Base-by-base conservation (phyloP, 2,888 invertebrate species). In the Clostera curtula region DNA sequence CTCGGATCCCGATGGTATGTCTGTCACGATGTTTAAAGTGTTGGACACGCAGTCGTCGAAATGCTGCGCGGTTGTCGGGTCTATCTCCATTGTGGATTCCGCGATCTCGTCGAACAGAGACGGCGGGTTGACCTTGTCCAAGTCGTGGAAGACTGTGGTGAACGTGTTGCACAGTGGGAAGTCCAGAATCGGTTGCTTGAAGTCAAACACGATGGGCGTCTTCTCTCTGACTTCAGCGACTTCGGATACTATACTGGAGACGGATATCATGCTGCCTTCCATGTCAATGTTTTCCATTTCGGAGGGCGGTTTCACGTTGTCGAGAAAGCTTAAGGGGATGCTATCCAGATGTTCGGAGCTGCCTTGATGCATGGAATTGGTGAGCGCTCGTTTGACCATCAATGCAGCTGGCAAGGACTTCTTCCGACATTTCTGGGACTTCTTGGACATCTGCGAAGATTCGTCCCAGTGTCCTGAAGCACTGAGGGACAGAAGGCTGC, bases 261-360 rank as follows among this genome's bases (percentile, higher is more conserved):
- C 92, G 29, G 94, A 95, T 7, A 92, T 79, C 89, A 94, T 92
- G 40, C 94, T 95, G 36, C 89, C 89, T 42, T 92, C 92, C 87
- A 92, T 88, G 48, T 95, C 95, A 3, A 90, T 65, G 47, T 89
- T 86, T 31, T 92, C 92, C 89, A 94, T 90, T 39, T 91, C 87
- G 0, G 93, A 93, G 0, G 95, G 94, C 2, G 95, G 94, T 58
- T 93, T 93, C 2, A 94, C 88, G 38, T 91, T 90, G 15, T 95
- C 95, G 14, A 94, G 70, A 56, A 93, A 92, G 47, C 89, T 89
- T 14, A 72, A 57, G 1, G 83, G 80, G 24, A 69, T 85, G 36
- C 85, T 87, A 49, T 89, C 88, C 9, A 90, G 55, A 49, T 87
- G 88, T 53, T 93, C 93, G 0, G 90, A 82, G 27, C 87, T 87